Evolutionary conservation across 2,888 invertebrate genomes (phyloP), one percentile per base, ranked within the genome.

Genomic region (Monoplex corrugatus): DNA sequence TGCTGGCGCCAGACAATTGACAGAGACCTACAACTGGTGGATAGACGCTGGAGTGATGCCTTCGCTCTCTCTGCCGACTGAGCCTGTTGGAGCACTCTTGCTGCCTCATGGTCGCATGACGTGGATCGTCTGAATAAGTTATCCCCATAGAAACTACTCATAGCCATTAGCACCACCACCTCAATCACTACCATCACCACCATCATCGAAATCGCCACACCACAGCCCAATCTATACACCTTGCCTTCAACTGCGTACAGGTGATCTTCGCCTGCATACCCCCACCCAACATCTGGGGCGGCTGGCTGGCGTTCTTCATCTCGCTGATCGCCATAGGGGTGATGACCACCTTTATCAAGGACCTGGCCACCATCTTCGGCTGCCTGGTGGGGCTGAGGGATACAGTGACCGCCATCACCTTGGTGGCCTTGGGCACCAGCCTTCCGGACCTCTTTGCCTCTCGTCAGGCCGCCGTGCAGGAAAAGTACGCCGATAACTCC

Each of bases 401-500:
- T 89, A 94, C 96, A 3, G 96, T 97, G 6, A 97, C 97, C 0
- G 95, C 95, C 89, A 95, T 96, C 82, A 95, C 95, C 1, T 94
- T 97, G 89, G 97, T 97, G 28, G 97, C 97, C 28, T 93, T 97
- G 91, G 97, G 97, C 88, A 95, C 97, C 1, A 97, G 97, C 83
- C 95, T 97, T 23, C 97, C 97, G 0, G 97, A 97, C 94, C 96
- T 97, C 32, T 97, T 97, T 93, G 97, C 97, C 40, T 97, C 97
- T 86, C 96, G 96, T 92, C 96, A 96, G 38, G 97, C 97, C 0
- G 97, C 97, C 1, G 91, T 91, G 28, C 91, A 96, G 92, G 97
- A 97, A 92, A 96, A 96, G 91, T 95, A 96, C 89, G 97, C 97
- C 0, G 97, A 97, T 94, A 97, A 97, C 92, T 97, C 97, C 1